These are phyloP conservation scores for Itoplectis maculator DNA, from an alignment of 2,888 invertebrate species.

Conservation along the genomic window DNA sequence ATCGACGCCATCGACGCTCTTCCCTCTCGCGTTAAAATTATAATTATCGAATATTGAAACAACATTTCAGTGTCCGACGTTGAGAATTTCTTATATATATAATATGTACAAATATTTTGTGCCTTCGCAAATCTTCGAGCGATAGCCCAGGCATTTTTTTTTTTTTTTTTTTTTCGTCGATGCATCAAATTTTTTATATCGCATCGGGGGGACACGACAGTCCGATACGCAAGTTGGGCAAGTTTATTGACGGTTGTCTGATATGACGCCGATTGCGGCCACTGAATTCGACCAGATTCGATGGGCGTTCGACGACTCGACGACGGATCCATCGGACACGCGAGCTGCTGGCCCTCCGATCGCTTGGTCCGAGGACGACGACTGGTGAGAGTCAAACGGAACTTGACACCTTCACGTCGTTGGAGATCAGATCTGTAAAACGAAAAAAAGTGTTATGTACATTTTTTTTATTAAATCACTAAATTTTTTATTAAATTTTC, in stretches of 20 bases:
- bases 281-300: slow-evolving; percentile 7
- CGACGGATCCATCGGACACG: slow-evolving; percentile 2
- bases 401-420: background rate
- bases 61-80: background rate
- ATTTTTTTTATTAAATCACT: too few relatives aligned
- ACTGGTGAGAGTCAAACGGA: slow-evolving; percentile 9
- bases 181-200: too few relatives aligned
- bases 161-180: too few relatives aligned
- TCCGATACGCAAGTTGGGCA: slow-evolving; percentile 28
- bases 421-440: slow-evolving; percentile 46
- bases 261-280: slow-evolving; percentile 15
- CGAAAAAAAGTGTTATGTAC: background rate
- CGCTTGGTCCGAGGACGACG: slow-evolving; percentile 13
- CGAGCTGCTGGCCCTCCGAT: background rate
- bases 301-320: slow-evolving; percentile 14
- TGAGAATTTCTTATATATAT: slow-evolving; percentile 9
- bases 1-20: background rate
- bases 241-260: slow-evolving; percentile 10
- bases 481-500: background rate
- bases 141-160: background rate
- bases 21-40: slow-evolving; percentile 23
- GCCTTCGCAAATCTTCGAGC: background rate
- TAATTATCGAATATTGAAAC: slow-evolving; percentile 30
- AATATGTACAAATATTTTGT: slow-evolving; percentile 6
- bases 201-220: background rate